Evolutionary conservation across 1,140 invertebrate genomes (phyloP).

Genomic region (Bombus confusus): DNA sequence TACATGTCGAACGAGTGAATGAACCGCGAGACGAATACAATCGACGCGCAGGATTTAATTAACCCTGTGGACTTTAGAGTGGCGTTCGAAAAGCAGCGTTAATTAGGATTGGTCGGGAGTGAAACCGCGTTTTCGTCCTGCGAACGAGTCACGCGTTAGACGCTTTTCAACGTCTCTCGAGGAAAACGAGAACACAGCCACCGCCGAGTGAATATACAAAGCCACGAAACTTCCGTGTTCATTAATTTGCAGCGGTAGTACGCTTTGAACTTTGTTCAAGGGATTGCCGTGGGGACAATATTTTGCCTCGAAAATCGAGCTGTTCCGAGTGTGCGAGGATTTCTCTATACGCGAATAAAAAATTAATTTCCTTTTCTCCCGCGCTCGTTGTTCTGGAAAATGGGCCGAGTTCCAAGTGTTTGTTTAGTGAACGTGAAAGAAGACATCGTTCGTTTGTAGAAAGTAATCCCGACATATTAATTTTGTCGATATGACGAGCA

Average conservation of each 20-base stretch:
- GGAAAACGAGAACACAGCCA: neutral
- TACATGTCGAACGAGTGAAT: constrained; percentile 1
- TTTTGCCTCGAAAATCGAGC: constrained; percentile 4
- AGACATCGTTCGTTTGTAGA: neutral
- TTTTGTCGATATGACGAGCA: too few relatives aligned
- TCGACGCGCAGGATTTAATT: neutral
- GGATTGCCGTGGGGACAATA: neutral
- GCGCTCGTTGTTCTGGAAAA: too few relatives aligned
- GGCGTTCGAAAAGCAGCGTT: neutral
- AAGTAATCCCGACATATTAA: too few relatives aligned
- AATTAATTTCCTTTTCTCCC: neutral
- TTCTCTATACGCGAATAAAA: neutral
- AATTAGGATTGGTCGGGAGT: neutral
- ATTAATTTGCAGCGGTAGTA: constrained; percentile 13
- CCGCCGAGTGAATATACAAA: neutral
- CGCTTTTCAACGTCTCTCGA: constrained; percentile 10
- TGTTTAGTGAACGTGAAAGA: neutral
- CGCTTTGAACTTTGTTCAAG: constrained; percentile 21
- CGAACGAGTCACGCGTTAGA: neutral
- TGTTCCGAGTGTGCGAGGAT: neutral
- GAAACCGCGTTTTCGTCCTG: neutral
- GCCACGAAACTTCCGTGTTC: constrained; percentile 15
- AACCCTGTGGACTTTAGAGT: neutral
- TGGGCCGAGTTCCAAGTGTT: neutral
- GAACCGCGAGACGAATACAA: neutral